A percentile compares a stretch with the other conserved stretches of the same genome.
Conservation (phyloP, 2,113 vertebrate genomes). For the Dromaius novaehollandiae region DNA sequence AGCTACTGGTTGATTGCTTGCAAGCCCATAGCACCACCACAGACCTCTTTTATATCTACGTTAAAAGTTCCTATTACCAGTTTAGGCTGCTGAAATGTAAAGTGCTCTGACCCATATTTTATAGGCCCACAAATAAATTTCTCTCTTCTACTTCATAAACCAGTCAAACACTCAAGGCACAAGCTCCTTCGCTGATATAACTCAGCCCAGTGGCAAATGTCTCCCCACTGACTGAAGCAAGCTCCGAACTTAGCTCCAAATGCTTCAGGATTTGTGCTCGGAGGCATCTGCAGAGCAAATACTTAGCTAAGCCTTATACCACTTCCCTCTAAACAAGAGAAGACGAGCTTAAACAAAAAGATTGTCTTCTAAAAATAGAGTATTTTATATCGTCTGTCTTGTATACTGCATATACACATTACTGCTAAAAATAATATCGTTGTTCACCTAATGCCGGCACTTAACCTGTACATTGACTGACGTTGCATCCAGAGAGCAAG, state of each 20-base stretch:
- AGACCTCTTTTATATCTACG: not conserved
- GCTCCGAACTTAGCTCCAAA: not conserved
- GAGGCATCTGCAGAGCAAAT: not conserved
- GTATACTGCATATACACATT: not conserved
- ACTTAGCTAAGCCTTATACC: not conserved
- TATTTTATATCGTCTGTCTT: not conserved
- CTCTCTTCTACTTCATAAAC: not conserved
- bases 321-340: not conserved
- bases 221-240: not conserved
- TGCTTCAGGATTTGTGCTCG: not conserved
- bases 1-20: not conserved
- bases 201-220: not conserved
- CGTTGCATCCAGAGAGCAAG: not conserved
- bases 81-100: not conserved
- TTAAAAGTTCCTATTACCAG: not conserved
- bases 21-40: not conserved
- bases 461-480: not conserved
- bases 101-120: not conserved
- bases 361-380: not conserved
- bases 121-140: not conserved
- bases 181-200: not conserved
- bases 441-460: not conserved
- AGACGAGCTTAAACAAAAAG: not conserved
- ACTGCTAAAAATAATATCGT: not conserved
- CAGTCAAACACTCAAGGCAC: not conserved